Percentiles rank a stretch among this genome's conserved stretches.
These are phyloP conservation scores for Ramphastos sulfuratus DNA, from an alignment of 2,113 vertebrate species.

Conservation along the genomic window DNA sequence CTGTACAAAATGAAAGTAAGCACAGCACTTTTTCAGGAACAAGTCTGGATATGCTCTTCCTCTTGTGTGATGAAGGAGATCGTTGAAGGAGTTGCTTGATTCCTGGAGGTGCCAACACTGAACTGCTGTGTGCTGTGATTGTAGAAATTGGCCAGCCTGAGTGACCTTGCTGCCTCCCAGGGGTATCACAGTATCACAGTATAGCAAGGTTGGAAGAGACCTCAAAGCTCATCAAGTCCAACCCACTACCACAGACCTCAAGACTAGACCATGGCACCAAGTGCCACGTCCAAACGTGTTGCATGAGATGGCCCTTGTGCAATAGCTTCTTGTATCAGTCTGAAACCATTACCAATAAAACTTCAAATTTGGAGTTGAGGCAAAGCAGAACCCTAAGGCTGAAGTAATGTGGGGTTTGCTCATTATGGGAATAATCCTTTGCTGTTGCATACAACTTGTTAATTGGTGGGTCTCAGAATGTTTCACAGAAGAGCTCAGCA, in stretches of 20 bases:
- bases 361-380: background rate
- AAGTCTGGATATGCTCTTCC: background rate
- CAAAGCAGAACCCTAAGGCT: background rate
- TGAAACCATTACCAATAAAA: background rate
- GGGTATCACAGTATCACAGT: too few relatives aligned
- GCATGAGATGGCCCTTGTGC: fast-evolving
- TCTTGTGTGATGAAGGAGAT: background rate
- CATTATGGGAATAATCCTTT: fast-evolving
- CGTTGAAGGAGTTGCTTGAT: fast-evolving
- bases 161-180: background rate
- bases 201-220: too few relatives aligned
- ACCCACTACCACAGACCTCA: too few relatives aligned
- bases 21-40: background rate
- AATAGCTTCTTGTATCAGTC: background rate
- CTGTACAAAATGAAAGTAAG: background rate
- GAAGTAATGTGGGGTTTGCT: background rate
- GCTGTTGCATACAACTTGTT: background rate
- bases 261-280: too few relatives aligned
- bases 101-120: background rate
- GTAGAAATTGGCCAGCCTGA: background rate
- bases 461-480: background rate
- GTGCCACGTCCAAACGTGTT: too few relatives aligned
- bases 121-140: background rate
- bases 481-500: background rate
- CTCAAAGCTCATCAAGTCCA: too few relatives aligned